phyloP scores from a whole-genome alignment of 1,140 invertebrate genomes.

The Choristoneura fumiferana region DNA sequence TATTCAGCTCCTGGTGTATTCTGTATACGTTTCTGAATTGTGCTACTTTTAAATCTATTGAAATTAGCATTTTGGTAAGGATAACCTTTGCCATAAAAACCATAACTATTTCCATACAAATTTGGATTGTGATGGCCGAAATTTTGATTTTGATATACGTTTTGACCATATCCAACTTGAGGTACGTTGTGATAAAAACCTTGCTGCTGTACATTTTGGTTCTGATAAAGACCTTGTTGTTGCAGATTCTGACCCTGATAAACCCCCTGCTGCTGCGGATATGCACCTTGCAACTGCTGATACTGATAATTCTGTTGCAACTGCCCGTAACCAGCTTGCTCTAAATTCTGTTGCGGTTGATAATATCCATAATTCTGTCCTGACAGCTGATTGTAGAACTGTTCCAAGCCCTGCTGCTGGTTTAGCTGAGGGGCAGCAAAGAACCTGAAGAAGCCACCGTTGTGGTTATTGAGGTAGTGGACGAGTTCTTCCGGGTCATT shows the following conservation, averaged over 20 bases:
- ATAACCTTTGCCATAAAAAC: slow-evolving; percentile 14
- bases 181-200: not conserved
- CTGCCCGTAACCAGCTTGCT: slow-evolving; percentile 20
- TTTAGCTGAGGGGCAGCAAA: slow-evolving; percentile 78
- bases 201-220: not conserved
- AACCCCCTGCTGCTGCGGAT: slow-evolving; percentile 26
- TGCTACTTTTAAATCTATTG: not conserved
- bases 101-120: slow-evolving; percentile 34
- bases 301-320: slow-evolving; percentile 13
- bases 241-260: slow-evolving; percentile 25
- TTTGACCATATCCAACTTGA: not conserved
- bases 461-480: slow-evolving; percentile 91
- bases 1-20: not conserved
- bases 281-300: slow-evolving; percentile 34
- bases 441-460: slow-evolving; percentile 90
- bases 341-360: slow-evolving; percentile 14
- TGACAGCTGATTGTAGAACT: slow-evolving; percentile 59
- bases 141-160: slow-evolving; percentile 23
- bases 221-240: not conserved
- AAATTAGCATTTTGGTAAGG: not conserved
- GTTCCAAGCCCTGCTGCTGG: slow-evolving; percentile 47
- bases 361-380: slow-evolving; percentile 31
- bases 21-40: slow-evolving; percentile 23
- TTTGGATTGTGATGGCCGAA: slow-evolving; percentile 33
- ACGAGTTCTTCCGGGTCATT: slow-evolving; percentile 84